These are phyloP conservation scores for Ecliptopera silaceata DNA, from an alignment of 2,888 invertebrate species.

Conservation along the genomic window DNA sequence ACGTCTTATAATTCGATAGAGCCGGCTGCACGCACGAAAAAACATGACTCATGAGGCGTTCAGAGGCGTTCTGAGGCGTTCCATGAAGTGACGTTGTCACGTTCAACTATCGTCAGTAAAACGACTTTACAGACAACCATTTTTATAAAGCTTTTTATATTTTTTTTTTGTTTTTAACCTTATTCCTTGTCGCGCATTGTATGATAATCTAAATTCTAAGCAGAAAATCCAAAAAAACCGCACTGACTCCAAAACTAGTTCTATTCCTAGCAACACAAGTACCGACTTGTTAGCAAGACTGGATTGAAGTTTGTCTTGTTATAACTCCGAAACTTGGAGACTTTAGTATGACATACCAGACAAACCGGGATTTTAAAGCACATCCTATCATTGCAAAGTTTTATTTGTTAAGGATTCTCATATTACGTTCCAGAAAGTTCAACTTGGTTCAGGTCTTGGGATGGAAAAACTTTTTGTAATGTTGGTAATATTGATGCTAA, in stretches of 20 bases:
- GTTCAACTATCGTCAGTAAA: too few relatives aligned
- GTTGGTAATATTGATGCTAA: background rate
- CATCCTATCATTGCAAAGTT: conserved; percentile 31
- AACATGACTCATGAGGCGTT: too few relatives aligned
- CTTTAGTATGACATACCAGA: conserved; percentile 38
- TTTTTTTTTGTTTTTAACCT: too few relatives aligned
- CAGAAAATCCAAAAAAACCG: background rate
- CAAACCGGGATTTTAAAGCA: conserved; percentile 33
- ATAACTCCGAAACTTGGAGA: conserved; percentile 51
- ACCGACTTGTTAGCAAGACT: conserved; percentile 60
- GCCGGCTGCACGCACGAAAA: too few relatives aligned
- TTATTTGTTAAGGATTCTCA: conserved; percentile 25
- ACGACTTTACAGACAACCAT: too few relatives aligned
- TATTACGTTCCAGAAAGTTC: conserved; percentile 23
- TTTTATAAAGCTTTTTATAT: too few relatives aligned
- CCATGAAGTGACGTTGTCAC: too few relatives aligned
- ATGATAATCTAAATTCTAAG: background rate
- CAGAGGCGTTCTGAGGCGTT: too few relatives aligned
- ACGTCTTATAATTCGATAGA: too few relatives aligned
- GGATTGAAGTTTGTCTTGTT: conserved; percentile 69
- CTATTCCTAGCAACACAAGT: conserved; percentile 45
- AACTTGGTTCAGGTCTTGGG: conserved; percentile 9
- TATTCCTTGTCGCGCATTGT: too few relatives aligned
- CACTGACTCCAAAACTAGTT: conserved; percentile 26
- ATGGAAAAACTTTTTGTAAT: background rate